phyloP scores from a whole-genome alignment of 2,113 vertebrate species.

The Hoplias malabaricus region DNA sequence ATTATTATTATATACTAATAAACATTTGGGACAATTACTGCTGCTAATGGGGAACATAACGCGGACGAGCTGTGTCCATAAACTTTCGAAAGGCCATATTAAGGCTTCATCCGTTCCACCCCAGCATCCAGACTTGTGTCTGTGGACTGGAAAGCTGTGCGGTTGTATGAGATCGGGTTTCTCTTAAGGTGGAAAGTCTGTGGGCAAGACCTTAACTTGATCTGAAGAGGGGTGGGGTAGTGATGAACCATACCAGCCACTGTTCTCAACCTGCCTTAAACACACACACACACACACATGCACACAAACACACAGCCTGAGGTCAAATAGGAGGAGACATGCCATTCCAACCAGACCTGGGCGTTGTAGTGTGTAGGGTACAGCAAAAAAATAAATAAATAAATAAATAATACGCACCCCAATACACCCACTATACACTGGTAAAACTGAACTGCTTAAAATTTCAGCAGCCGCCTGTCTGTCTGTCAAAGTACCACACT shows the following conservation, averaged over 20 bases:
- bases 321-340: conserved; percentile 69
- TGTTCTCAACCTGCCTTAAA: conserved; percentile 69
- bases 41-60: no score
- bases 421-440: no score
- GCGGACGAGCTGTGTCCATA: no score
- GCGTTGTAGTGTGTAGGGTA: no score
- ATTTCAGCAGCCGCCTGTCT: no score
- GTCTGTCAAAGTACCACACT: no score
- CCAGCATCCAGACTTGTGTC: neutral
- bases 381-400: no score
- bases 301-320: conserved; percentile 31
- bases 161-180: conserved; percentile 61
- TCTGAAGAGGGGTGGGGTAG: conserved; percentile 67
- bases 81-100: no score
- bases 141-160: neutral
- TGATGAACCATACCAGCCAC: conserved; percentile 66
- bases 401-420: no score
- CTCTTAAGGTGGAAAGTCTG: conserved; percentile 67
- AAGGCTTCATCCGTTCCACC: neutral
- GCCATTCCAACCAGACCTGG: conserved; percentile 73
- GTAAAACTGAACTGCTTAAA: no score
- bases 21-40: no score
- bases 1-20: no score
- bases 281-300: neutral
- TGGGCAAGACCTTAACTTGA: conserved; percentile 72